Evolutionary conservation across 2,113 vertebrate species (phyloP).

Genomic region (Fulica atra): DNA sequence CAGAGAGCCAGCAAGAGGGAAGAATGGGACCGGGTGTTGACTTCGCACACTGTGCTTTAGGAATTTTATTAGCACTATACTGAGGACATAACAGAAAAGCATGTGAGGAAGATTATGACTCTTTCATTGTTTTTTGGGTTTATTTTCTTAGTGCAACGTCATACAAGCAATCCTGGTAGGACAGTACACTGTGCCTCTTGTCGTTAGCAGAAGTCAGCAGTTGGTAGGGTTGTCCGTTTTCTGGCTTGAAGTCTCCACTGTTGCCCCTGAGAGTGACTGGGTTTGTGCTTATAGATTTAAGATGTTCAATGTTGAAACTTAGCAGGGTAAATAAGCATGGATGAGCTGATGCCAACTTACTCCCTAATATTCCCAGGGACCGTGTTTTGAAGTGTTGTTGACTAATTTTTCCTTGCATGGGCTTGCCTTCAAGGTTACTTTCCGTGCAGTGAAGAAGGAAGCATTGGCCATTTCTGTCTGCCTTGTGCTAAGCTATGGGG

Average conservation of each 20-base stretch:
- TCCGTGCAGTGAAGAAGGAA: background rate
- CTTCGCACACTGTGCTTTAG: background rate
- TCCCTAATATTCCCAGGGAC: background rate
- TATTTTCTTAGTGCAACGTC: accelerated
- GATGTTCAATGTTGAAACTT: background rate
- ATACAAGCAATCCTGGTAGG: background rate
- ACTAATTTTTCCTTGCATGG: background rate
- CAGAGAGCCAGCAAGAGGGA: background rate
- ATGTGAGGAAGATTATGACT: background rate
- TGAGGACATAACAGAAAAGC: background rate
- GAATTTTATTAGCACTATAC: background rate
- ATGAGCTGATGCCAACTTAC: background rate
- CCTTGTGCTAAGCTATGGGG: background rate
- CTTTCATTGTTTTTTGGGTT: background rate
- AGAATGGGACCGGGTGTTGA: background rate
- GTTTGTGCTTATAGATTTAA: background rate
- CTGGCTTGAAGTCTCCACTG: background rate
- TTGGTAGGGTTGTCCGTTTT: background rate
- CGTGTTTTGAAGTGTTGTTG: background rate
- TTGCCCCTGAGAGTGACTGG: background rate
- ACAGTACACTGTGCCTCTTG: no score
- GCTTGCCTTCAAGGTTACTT: background rate
- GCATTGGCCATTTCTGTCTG: background rate
- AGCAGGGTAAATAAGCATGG: background rate
- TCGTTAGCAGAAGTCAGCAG: background rate